Conservation (phyloP, 2,113 vertebrate species). For the Engystomops pustulosus region DNA sequence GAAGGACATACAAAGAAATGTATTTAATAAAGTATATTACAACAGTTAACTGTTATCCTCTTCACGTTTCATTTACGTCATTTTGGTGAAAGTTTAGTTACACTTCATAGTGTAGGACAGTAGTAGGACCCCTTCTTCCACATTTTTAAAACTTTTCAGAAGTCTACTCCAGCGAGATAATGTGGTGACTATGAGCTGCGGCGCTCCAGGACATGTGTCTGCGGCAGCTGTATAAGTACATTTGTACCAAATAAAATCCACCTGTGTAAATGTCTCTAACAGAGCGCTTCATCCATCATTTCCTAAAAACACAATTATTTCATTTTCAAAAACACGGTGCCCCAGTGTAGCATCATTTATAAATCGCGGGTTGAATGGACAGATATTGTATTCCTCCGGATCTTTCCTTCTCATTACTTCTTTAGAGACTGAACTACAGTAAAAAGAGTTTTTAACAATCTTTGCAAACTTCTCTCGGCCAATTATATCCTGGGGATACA, state of each 20-base stretch:
- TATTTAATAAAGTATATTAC: too few species aligned
- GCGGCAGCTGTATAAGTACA: neutral
- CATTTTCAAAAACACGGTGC: neutral
- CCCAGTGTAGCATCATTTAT: neutral
- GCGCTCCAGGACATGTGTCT: neutral
- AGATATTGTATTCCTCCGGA: neutral
- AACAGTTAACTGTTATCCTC: too few species aligned
- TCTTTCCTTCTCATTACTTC: constrained; percentile 5
- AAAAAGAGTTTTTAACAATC: constrained; percentile 26
- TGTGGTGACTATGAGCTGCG: neutral
- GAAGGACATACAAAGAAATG: too few species aligned
- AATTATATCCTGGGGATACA: constrained; percentile 1
- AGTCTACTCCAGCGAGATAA: too few species aligned
- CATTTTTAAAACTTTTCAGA: too few species aligned
- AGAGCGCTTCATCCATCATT: neutral
- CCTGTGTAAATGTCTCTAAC: neutral
- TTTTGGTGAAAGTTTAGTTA: too few species aligned
- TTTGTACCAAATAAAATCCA: neutral
- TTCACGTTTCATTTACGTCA: too few species aligned
- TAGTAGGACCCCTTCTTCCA: too few species aligned
- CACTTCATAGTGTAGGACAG: too few species aligned
- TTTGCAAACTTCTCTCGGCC: neutral
- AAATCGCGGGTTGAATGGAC: neutral
- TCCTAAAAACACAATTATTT: constrained; percentile 20
- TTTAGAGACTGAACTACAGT: neutral